phyloP scores from a whole-genome alignment of 92 coral and sea anemone species.

The Actinernus sp. region DNA sequence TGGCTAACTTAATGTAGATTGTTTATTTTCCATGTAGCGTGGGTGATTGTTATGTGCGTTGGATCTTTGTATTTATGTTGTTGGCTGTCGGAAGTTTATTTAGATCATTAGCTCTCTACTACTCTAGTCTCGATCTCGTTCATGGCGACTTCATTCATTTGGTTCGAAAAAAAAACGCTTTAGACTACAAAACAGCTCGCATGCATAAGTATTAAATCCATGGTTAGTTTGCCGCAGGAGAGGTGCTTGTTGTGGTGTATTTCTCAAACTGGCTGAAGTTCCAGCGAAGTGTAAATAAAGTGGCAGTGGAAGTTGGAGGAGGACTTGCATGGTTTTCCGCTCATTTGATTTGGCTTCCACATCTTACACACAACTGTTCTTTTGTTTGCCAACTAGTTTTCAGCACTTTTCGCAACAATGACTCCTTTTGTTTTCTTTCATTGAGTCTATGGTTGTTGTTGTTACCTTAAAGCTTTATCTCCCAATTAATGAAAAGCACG shows the following conservation, averaged over 20 bases:
- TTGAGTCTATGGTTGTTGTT: conserved; percentile 35
- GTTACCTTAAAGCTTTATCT: background rate
- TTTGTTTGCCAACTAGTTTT: conserved; percentile 24
- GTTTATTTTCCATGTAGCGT: conserved; percentile 4
- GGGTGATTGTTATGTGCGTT: background rate
- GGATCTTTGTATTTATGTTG: background rate
- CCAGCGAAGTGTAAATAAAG: no score
- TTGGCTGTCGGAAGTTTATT: conserved; percentile 7
- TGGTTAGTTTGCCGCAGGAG: background rate
- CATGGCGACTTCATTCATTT: no score
- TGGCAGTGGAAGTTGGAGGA: no score
- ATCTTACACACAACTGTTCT: conserved; percentile 16
- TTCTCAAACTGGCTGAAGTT: no score
- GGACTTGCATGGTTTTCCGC: conserved; percentile 26
- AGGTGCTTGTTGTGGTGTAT: background rate
- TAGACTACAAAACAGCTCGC: no score
- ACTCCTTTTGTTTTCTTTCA: conserved; percentile 23
- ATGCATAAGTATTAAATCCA: background rate
- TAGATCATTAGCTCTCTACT: background rate
- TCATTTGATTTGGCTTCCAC: conserved; percentile 5
- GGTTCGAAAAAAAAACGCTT: no score
- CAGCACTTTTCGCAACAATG: conserved; percentile 27
- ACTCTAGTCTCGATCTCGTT: no score
- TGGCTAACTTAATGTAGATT: background rate
- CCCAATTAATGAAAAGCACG: background rate